Evolutionary conservation across 2,888 invertebrate species (phyloP).

Genomic region (Aleiodes alternator): DNA sequence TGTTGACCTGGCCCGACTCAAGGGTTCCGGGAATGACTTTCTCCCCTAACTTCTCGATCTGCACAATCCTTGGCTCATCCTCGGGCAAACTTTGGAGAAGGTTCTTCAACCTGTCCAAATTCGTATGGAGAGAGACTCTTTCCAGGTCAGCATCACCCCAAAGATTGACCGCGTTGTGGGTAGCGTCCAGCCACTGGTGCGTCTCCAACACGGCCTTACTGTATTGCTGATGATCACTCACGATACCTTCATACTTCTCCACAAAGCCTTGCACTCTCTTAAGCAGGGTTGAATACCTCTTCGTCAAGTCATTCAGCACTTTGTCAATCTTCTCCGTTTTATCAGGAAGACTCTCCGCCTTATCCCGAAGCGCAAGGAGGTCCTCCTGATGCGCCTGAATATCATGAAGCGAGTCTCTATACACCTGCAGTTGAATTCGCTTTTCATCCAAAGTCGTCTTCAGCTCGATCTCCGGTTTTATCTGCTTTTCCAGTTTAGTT

Average conservation of each 20-base stretch:
- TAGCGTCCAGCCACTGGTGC: conserved; percentile 91
- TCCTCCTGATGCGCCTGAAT: conserved; percentile 91
- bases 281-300: conserved; percentile 84
- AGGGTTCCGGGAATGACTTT: conserved; percentile 92
- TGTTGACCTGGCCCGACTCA: conserved; percentile 88
- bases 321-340: conserved; percentile 85
- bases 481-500: conserved; percentile 83
- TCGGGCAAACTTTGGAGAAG: conserved; percentile 87
- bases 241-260: conserved; percentile 90
- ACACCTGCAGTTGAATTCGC: conserved; percentile 89
- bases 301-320: conserved; percentile 82
- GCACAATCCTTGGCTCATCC: conserved; percentile 89
- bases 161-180: conserved; percentile 86
- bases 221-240: conserved; percentile 92
- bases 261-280: conserved; percentile 86
- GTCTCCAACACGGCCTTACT: conserved; percentile 90
- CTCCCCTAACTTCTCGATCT: conserved; percentile 89
- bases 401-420: conserved; percentile 89
- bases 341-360: conserved; percentile 88
- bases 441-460: conserved; percentile 94
- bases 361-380: conserved; percentile 87
- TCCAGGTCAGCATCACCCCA: conserved; percentile 92
- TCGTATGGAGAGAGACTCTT: conserved; percentile 89
- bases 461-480: conserved; percentile 87
- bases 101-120: conserved; percentile 88